These are phyloP conservation scores for Drosophila chauvacae DNA, from an alignment of 1,140 invertebrate genomes.

Conservation along the genomic window DNA sequence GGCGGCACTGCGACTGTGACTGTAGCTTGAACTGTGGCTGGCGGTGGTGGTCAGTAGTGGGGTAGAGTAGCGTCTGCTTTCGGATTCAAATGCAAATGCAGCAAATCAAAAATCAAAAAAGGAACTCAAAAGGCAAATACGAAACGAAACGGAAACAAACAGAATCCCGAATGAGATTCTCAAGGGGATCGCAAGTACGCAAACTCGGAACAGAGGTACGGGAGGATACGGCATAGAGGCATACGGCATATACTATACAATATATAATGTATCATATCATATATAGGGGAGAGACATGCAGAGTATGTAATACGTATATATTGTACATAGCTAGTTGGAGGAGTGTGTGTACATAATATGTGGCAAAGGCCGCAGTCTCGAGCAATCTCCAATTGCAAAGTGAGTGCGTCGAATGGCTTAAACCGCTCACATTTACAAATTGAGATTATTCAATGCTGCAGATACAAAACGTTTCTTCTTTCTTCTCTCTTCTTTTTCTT, in stretches of 20 bases:
- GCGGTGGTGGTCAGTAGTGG: neutral
- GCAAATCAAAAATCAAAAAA: constrained; percentile 39
- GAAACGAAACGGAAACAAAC: constrained; percentile 28
- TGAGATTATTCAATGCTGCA: constrained; percentile 84
- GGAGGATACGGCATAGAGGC: too few relatives aligned
- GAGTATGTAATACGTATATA: constrained; percentile 15
- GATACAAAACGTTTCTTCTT: constrained; percentile 41
- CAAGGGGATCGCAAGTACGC: constrained; percentile 7
- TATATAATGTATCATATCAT: neutral
- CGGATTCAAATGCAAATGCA: constrained; percentile 26
- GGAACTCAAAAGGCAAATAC: constrained; percentile 34
- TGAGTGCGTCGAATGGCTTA: constrained; percentile 76
- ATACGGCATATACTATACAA: constrained; percentile 3
- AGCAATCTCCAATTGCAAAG: constrained; percentile 85
- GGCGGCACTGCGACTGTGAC: neutral
- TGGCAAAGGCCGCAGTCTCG: constrained; percentile 79
- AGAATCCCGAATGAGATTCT: constrained; percentile 5
- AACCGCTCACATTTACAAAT: constrained; percentile 84
- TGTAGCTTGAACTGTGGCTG: neutral
- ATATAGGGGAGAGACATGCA: constrained; percentile 30
- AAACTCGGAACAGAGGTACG: constrained; percentile 11
- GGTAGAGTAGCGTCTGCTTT: constrained; percentile 2
- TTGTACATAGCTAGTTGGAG: constrained; percentile 10
- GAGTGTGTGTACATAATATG: constrained; percentile 68
- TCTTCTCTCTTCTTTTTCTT: constrained; percentile 7